phyloP scores from a whole-genome alignment of 2,113 vertebrate species.

The Apteryx owenii region DNA sequence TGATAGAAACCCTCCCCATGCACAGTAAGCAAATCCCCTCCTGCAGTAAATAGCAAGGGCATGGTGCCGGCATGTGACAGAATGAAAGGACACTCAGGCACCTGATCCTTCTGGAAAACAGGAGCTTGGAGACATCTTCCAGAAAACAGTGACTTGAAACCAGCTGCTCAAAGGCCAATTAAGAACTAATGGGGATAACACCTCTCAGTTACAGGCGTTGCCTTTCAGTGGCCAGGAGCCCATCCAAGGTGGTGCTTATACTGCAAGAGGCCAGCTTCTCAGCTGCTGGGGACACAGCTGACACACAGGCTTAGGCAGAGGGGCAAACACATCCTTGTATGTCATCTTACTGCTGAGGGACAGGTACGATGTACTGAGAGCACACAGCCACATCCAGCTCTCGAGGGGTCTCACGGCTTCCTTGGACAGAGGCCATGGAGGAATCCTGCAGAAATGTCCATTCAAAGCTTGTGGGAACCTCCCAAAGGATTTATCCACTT shows the following conservation, averaged over 20 bases:
- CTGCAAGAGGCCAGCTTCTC: not conserved
- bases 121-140: constrained; percentile 20
- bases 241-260: not conserved
- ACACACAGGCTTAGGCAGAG: not conserved
- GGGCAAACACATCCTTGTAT: not conserved
- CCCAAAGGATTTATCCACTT: not conserved
- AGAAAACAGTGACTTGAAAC: constrained; percentile 46
- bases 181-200: not conserved
- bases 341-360: not conserved
- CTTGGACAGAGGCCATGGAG: not conserved
- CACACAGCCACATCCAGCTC: fast-evolving
- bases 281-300: not conserved
- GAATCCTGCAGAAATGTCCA: not conserved
- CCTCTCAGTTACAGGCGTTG: constrained; percentile 47
- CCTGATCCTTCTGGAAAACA: constrained; percentile 30
- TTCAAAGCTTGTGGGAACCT: not conserved
- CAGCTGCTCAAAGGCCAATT: not conserved
- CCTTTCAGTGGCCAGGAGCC: constrained; percentile 15
- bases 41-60: constrained; percentile 52
- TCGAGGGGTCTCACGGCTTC: fast-evolving
- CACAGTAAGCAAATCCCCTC: not conserved
- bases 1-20: not conserved
- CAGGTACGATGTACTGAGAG: not conserved
- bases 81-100: constrained; percentile 18
- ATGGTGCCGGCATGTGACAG: constrained; percentile 11